These are phyloP conservation scores for Rhagoletis pomonella DNA, from an alignment of 1,140 invertebrate species.

Conservation along the genomic window DNA sequence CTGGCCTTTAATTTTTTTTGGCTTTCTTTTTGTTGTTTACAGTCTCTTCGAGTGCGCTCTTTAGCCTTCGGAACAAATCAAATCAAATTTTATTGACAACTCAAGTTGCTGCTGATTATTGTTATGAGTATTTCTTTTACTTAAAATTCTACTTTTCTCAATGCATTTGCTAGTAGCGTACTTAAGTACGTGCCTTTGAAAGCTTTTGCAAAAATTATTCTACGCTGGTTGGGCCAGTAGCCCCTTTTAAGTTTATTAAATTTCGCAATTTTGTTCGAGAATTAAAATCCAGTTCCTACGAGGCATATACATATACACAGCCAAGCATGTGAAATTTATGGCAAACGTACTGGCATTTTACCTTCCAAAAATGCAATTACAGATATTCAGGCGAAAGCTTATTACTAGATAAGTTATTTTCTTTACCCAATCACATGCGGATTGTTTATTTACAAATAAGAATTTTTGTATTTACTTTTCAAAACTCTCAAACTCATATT, in stretches of 20 bases:
- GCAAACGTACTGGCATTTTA: neutral
- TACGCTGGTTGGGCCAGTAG: neutral
- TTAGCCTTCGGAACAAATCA: conserved; percentile 9
- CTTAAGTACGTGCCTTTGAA: neutral
- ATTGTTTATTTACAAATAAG: conserved; percentile 29
- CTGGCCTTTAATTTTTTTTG: no score
- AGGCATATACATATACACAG: neutral
- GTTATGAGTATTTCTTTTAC: neutral
- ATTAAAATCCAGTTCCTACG: neutral
- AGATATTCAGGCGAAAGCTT: neutral
- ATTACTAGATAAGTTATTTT: neutral
- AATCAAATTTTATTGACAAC: conserved; percentile 73
- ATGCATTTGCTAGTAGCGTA: neutral
- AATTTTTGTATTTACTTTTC: conserved; percentile 17
- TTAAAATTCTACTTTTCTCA: neutral
- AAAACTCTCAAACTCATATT: neutral
- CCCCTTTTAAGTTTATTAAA: conserved; percentile 73
- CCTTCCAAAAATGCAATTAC: neutral
- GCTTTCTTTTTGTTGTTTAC: neutral
- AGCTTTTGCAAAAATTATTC: neutral
- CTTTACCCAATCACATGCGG: neutral
- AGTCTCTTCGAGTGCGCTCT: neutral
- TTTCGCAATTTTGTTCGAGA: conserved; percentile 65
- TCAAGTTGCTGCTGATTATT: conserved; percentile 71
- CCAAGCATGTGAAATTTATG: no score